Conservation (phyloP, 2,113 vertebrate species). For the Brachypodius melanocephalos region DNA sequence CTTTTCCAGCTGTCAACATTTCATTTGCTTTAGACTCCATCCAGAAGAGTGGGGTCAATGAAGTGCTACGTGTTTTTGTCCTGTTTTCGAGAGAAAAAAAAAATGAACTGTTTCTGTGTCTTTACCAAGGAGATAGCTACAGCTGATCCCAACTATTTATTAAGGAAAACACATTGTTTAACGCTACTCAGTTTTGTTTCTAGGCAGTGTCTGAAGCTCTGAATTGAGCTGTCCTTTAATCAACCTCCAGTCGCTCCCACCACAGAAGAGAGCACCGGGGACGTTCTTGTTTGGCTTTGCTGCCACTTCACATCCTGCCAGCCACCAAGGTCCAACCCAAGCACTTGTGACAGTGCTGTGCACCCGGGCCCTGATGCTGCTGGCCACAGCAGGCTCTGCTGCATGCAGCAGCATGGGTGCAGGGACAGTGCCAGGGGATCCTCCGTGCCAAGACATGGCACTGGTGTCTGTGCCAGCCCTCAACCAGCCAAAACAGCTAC, state of each 20-base stretch:
- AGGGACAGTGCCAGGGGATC: neutral
- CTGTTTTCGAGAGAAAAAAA: neutral
- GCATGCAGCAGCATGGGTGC: accelerated
- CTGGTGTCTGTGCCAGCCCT: neutral
- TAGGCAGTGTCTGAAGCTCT: neutral
- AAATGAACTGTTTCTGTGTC: conserved; percentile 1
- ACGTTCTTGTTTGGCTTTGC: neutral
- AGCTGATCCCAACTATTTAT: neutral
- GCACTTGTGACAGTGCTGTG: neutral
- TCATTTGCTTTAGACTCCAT: conserved; percentile 38
- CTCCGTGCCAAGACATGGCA: neutral
- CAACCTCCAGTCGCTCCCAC: accelerated
- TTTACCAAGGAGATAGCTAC: conserved; percentile 25
- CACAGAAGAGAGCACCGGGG: accelerated
- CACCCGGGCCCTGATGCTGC: neutral
- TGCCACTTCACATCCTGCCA: neutral
- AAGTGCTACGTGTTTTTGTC: neutral
- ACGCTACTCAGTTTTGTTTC: neutral
- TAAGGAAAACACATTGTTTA: neutral
- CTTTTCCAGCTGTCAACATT: conserved; percentile 37
- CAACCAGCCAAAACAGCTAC: neutral
- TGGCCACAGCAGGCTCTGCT: neutral
- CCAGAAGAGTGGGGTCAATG: conserved; percentile 26
- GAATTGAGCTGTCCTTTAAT: neutral
- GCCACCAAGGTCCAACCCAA: accelerated